phyloP scores from a whole-genome alignment of 2,888 invertebrate species.

The Lucinisca nassula region DNA sequence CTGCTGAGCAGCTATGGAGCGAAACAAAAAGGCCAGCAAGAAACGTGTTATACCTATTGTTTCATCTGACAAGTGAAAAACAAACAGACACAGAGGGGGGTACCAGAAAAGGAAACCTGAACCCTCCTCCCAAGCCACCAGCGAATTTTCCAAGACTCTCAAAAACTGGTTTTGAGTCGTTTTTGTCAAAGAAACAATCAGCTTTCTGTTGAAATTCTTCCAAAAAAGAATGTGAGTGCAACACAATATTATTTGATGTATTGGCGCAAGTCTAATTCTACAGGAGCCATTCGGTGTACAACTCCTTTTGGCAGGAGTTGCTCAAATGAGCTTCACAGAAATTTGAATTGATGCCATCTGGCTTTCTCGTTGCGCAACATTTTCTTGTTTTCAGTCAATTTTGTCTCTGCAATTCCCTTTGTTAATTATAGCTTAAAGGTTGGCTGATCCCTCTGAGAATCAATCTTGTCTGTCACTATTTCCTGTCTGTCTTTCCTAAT shows the following conservation, averaged over 20 bases:
- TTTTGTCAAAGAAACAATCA: too few species aligned
- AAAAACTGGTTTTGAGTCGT: too few species aligned
- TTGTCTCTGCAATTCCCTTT: background rate
- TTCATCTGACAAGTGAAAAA: constrained; percentile 60
- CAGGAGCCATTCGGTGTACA: too few species aligned
- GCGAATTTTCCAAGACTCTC: too few species aligned
- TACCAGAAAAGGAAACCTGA: background rate
- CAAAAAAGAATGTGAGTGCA: too few species aligned
- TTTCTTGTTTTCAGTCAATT: constrained; percentile 8
- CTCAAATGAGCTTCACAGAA: background rate
- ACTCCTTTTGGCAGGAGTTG: background rate
- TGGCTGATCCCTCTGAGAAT: background rate
- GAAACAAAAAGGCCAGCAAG: constrained; percentile 7
- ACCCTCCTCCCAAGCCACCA: too few species aligned
- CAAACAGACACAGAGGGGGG: constrained; percentile 61
- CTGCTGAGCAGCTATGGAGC: constrained; percentile 5
- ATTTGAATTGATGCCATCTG: constrained; percentile 3
- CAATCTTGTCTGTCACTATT: background rate
- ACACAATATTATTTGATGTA: too few species aligned
- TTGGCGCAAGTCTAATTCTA: too few species aligned
- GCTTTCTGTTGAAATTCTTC: too few species aligned
- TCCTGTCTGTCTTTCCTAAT: background rate
- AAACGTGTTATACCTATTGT: constrained; percentile 29
- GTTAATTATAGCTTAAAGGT: background rate
- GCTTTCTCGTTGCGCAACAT: background rate